These are phyloP conservation scores for Tachycineta bicolor DNA, from an alignment of 2,113 vertebrate genomes.

Conservation along the genomic window DNA sequence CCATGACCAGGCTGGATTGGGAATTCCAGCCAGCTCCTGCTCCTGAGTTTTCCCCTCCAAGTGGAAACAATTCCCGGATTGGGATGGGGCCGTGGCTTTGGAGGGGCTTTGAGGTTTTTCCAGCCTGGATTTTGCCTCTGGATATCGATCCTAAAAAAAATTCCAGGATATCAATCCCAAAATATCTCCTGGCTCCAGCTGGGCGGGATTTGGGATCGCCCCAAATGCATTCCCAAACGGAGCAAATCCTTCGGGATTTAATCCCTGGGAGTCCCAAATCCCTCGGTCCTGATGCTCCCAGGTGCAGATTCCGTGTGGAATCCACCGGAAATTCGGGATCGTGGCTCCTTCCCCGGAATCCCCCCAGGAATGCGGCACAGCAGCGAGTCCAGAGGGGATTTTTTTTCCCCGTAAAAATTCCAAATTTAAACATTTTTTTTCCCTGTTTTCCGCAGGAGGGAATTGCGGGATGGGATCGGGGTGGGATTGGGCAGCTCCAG, in stretches of 20 bases:
- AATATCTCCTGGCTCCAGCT: not conserved
- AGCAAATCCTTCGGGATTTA: not conserved
- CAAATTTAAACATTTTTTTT: not conserved
- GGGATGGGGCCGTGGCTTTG: not conserved
- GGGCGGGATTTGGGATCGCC: rapidly evolving
- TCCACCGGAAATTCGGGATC: rapidly evolving
- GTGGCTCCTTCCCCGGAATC: not conserved
- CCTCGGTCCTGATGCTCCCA: rapidly evolving
- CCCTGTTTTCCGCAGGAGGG: rapidly evolving
- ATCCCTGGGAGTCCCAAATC: not conserved
- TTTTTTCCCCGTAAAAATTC: not conserved
- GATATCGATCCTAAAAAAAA: not conserved
- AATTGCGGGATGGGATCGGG: not conserved
- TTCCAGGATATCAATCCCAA: not conserved
- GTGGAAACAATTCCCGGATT: rapidly evolving
- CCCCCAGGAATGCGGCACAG: not conserved
- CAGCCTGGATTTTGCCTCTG: not conserved
- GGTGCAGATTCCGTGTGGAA: not conserved
- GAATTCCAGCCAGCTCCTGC: not conserved
- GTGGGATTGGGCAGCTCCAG: not conserved
- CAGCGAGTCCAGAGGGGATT: rapidly evolving
- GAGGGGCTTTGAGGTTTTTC: not conserved
- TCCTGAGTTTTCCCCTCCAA: rapidly evolving
- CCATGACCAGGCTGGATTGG: not conserved
- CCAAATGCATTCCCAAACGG: rapidly evolving